Evolutionary conservation across 2,113 vertebrate genomes (phyloP), one percentile per base, ranked within the genome.

Genomic region (Alectura lathami): DNA sequence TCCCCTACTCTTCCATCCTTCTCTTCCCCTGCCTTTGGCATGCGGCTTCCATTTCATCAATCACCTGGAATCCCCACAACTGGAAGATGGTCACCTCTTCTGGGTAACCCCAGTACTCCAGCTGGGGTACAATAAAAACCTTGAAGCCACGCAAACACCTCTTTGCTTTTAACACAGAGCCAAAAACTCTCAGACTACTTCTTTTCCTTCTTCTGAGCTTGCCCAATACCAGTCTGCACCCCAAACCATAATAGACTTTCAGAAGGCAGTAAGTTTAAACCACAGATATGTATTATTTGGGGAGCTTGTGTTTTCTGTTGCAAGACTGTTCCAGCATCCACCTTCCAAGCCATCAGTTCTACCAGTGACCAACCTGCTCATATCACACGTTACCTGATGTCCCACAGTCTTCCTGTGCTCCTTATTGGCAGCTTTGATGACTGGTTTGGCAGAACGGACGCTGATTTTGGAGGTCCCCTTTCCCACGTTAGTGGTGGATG

Each of bases 381-480:
- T 5, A 8, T 8, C 32, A 6, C 1, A 6, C 59, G 2, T 97
- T 91, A 99, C 99, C 99, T 99, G 99, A 85, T 98, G 98, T 21
- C 99, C 99, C 57, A 99, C 99, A 0, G 98, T 99, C 91, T 99
- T 99, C 97, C 98, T 98, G 98, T 99, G 99, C 45, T 99, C 98
- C 22, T 98, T 99, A 96, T 99, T 99, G 86, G 98, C 96, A n/a
- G 91, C 86, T 96, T 98, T 99, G 50, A 98, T 91, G 3, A 47
- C 43, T 0, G 98, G 91, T 74, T 97, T 98, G 60, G 98, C 98
- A 0, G 99, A 84, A 9, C 99, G 98, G 40, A 99, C 34, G 3
- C 91, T 98, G 94, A 99, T 98, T 93, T 97, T 98, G 16, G 98
- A 75, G 0, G 67, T 4, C 29, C 82, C 83, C 62, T 97, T 98